These are phyloP conservation scores for Drosophila parvula DNA, from an alignment of 1,140 invertebrate species.

Conservation along the genomic window DNA sequence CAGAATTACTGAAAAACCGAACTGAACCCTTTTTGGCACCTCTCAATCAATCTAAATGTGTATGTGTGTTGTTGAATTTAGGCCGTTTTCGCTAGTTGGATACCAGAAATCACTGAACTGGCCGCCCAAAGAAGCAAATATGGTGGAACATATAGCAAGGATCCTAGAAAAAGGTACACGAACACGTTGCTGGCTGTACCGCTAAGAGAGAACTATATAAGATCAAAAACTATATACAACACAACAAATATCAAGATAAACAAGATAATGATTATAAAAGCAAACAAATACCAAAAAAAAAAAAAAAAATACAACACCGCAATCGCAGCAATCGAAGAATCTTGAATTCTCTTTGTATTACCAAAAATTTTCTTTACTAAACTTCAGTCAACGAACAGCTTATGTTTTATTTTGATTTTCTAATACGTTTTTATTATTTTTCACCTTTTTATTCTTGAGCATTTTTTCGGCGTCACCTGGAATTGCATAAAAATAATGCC, in stretches of 20 bases:
- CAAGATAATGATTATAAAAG: constrained; percentile 54
- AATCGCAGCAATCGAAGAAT: constrained; percentile 70
- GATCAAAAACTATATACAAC: constrained; percentile 52
- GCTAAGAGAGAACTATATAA: constrained; percentile 63
- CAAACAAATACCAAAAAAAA: constrained; percentile 58
- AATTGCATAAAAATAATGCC: constrained; percentile 83
- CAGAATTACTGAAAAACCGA: constrained; percentile 20
- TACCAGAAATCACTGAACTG: constrained; percentile 99
- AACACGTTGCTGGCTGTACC: constrained; percentile 78
- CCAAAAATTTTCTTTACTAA: constrained; percentile 64
- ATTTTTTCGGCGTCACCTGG: constrained; percentile 62
- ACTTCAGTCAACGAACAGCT: constrained; percentile 66
- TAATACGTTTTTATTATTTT: constrained; percentile 38
- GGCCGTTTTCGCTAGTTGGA: constrained; percentile 99
- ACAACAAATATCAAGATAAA: constrained; percentile 59
- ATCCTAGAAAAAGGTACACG: constrained; percentile 97
- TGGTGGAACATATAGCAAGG: constrained; percentile 98
- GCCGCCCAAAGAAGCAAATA: constrained; percentile 98
- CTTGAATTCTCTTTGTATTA: constrained; percentile 62
- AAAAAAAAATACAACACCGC: constrained; percentile 7
- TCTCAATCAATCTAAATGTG: constrained; percentile 74
- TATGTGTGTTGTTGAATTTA: constrained; percentile 86
- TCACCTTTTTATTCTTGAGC: constrained; percentile 31
- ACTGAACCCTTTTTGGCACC: constrained; percentile 41
- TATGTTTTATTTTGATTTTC: constrained; percentile 43